Evolutionary conservation across 2,797 vertebrate species (phyloP), one percentile per base, ranked within the genome.

Genomic region (Rhynchotus rufescens): DNA sequence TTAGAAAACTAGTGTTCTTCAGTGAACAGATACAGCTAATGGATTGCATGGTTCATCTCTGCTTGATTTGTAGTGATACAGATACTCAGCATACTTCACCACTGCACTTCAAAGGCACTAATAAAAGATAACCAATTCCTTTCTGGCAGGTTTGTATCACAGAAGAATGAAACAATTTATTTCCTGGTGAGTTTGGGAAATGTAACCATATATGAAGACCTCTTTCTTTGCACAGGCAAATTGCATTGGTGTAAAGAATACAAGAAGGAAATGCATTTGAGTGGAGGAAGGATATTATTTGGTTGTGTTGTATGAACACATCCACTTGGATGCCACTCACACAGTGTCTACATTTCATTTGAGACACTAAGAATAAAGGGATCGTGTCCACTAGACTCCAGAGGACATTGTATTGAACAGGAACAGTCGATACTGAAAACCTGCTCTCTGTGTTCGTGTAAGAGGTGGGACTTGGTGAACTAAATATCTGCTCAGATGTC

Each of bases 381-480:
- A 1, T 52, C 6, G 8, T 32, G 54, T 26, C 20, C 67, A 76
- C 62, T 80, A 34, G 20, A 21, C 49, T 54, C 0, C 12, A 5
- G 20, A 57, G 20, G 54, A 64, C 7, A 16, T 82, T 74, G 34
- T 68, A 81, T 52, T 47, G 34, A 45, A 34, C n/a, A 71, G 52
- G 28, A 57, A 25, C 11, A 34, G 2, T 26, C 67, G 36, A 15
- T 25, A 23, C 47, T 32, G n/a, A 54, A 86, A 86, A 32, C 2
- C 1, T 47, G 34, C 19, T 73, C 36, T 10, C 36, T 54, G 15
- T 42, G 20, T 28, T 0, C 0, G 10, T 47, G 20, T 25, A 7
- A 15, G 44, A 82, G 64, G 7, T 20, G 0, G 1, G 12, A 64
- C 12, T 42, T 57, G 36, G 23, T 0, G 1, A 91, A 8, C 19